A percentile compares a stretch with the other conserved stretches of the same genome.
Conservation (phyloP, 2,888 invertebrate species). For the Rotaria socialis region DNA sequence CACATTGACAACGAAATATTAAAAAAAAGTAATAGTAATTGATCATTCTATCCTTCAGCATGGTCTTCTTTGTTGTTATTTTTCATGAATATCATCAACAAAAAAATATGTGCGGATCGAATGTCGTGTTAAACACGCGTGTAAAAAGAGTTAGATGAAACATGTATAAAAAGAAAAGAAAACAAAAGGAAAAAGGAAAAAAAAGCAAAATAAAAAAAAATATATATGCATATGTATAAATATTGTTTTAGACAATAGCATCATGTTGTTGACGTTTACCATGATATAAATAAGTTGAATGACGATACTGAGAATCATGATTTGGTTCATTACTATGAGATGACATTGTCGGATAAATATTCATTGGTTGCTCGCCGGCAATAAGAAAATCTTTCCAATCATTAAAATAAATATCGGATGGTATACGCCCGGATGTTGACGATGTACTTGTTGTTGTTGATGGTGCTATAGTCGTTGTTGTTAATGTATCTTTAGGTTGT, state of each 20-base stretch:
- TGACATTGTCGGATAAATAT: constrained; percentile 1
- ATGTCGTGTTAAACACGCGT: not conserved
- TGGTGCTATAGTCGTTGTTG: not conserved
- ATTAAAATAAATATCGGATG: constrained; percentile 2
- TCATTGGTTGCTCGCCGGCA: not conserved
- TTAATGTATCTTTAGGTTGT: constrained; percentile 2
- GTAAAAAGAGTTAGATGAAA: not conserved
- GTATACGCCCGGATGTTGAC: not conserved
- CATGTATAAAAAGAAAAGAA: not conserved
- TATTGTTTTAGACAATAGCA: not conserved
- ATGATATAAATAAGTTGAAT: not conserved
- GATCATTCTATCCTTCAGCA: not conserved
- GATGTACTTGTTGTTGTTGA: constrained; percentile 7
- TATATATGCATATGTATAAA: too few relatives aligned
- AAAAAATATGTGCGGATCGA: not conserved
- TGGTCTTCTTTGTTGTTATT: not conserved
- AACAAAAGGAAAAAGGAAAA: not conserved
- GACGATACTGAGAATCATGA: not conserved
- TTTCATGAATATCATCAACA: not conserved
- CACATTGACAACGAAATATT: not conserved
- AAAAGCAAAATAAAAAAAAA: not conserved
- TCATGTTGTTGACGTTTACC: not conserved
- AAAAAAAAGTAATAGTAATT: not conserved
- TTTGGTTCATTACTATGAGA: constrained; percentile 15
- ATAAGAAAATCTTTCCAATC: constrained; percentile 37